phyloP scores from a whole-genome alignment of 2,113 vertebrate genomes.

The Anhinga anhinga region DNA sequence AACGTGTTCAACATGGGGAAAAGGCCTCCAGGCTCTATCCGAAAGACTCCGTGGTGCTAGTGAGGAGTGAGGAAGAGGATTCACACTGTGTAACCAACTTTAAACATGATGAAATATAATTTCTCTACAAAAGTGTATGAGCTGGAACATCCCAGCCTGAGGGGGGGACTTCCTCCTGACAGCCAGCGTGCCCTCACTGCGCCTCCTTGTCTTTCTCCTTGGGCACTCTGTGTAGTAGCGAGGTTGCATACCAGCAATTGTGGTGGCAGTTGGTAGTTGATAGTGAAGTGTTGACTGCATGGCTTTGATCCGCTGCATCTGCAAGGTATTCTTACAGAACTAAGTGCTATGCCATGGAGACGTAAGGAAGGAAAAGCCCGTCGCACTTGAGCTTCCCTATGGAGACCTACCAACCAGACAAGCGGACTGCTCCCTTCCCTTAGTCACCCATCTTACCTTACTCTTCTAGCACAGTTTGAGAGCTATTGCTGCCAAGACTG shows the following conservation, averaged over 20 bases:
- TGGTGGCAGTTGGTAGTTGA: neutral
- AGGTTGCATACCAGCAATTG: neutral
- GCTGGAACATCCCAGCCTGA: neutral
- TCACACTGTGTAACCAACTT: neutral
- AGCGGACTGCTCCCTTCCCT: neutral
- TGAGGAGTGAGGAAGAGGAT: neutral
- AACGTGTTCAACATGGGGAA: fast-evolving
- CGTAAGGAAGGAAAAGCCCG: neutral
- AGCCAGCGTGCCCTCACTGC: neutral
- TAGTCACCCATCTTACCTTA: neutral
- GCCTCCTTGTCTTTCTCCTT: neutral
- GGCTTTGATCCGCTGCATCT: neutral
- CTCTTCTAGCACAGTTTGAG: neutral
- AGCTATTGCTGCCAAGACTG: neutral
- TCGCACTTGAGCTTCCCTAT: neutral
- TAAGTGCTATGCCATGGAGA: neutral
- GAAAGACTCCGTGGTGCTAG: neutral
- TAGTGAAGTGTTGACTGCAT: neutral
- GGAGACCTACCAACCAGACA: neutral
- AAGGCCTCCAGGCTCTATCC: neutral
- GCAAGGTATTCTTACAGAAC: neutral
- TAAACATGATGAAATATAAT: neutral
- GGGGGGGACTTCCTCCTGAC: neutral
- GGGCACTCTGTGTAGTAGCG: neutral
- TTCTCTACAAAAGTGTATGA: neutral